Evolutionary conservation across 1,140 invertebrate genomes (phyloP).

Genomic region (Caerostris extrusa): DNA sequence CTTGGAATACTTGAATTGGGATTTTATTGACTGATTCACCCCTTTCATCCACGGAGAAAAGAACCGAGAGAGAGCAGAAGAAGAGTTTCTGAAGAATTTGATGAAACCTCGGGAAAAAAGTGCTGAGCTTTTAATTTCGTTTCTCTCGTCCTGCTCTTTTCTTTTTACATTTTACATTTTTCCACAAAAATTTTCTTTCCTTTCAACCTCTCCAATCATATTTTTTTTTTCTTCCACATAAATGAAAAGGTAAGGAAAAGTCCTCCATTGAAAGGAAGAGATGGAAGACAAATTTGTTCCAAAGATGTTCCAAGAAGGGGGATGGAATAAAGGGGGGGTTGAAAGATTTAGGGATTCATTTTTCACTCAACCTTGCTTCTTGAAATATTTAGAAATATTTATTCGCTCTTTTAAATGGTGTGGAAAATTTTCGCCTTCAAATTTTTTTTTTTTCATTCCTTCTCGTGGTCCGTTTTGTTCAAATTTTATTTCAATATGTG

Average conservation of each 20-base stretch:
- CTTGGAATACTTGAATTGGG: too few species aligned
- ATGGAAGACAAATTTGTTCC: constrained; percentile 36
- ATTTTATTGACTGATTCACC: not conserved
- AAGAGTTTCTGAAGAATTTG: constrained; percentile 44
- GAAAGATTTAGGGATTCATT: constrained; percentile 39
- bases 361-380: constrained; percentile 15
- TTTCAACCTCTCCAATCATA: too few species aligned
- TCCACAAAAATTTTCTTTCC: not conserved
- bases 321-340: not conserved
- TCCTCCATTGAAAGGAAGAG: not conserved
- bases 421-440: constrained; percentile 26
- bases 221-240: not conserved
- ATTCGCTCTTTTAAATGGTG: constrained; percentile 38
- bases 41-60: constrained; percentile 11
- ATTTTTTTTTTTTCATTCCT: not conserved
- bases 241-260: not conserved
- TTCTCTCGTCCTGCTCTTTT: too few species aligned
- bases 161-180: constrained; percentile 35
- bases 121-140: constrained; percentile 62
- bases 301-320: not conserved
- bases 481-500: constrained; percentile 63
- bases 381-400: constrained; percentile 62
- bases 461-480: not conserved
- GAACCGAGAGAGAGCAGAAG: not conserved
- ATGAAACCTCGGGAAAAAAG: constrained; percentile 41